Evolutionary conservation across 2,113 vertebrate species (phyloP), one percentile per base, ranked within the genome.

Genomic region (Alaudala cheleensis): DNA sequence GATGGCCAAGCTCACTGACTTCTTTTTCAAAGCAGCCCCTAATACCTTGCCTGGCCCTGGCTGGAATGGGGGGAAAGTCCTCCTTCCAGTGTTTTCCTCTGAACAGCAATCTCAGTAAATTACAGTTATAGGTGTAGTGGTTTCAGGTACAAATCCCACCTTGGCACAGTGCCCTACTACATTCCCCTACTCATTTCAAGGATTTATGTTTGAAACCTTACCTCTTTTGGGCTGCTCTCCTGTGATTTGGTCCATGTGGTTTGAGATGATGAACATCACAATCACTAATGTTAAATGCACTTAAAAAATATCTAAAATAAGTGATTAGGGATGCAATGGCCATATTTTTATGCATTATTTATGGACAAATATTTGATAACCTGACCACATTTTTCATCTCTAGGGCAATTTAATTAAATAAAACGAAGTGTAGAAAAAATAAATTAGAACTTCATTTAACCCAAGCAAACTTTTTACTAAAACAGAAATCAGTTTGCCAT

Each of bases 341-440:
- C 61, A 45, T 72, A 64, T 70, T 91, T 80, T 72, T 16, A 56
- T 83, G 53, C 44, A 76, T 92, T 79, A 67, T 60, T 89, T 85
- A 51, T 76, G 84, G 69, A 50, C 34, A 87, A 72, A 85, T 81
- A 85, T 61, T 89, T 81, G 40, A 79, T 94, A 84, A 87, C 53
- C 15, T 85, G n/a, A 40, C 16, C 45, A 69, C 45, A 65, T 72
- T 82, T 92, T 87, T 90, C 12, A 72, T 82, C 58, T 82, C 70
- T 25, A 50, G 49, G 40, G 39, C 34, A 37, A 33, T 72, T 85
- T 80, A 82, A 65, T 95, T 91, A 76, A 87, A 79, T 86, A 60
- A 91, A 92, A 39, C 28, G 90, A 92, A 94, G 88, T 34, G 19
- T 44, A 60, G 62, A 26, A 49, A 17, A 58, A 70, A 39, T 51